Evolutionary conservation across 2,113 vertebrate species (phyloP).

Genomic region (Callipepla californica): DNA sequence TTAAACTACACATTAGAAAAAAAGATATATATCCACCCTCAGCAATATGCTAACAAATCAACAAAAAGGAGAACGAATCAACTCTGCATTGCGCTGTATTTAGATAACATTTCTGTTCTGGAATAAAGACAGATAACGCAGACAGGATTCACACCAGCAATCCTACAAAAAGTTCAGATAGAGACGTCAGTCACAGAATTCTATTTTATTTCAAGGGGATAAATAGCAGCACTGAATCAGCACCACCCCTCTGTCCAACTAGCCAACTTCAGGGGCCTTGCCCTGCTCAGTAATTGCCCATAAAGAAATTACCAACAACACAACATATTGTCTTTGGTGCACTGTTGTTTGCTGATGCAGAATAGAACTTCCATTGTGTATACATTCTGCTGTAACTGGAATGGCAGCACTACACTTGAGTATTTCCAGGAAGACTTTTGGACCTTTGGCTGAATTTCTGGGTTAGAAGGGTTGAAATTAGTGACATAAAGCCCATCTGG

Average conservation of each 20-base stretch:
- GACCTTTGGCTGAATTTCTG: background rate
- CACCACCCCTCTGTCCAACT: background rate
- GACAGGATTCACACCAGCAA: background rate
- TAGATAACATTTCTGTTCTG: background rate
- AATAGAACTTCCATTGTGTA: background rate
- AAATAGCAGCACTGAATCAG: background rate
- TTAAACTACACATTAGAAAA: background rate
- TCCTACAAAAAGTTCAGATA: background rate
- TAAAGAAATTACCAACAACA: background rate
- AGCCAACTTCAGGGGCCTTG: background rate
- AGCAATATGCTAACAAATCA: background rate
- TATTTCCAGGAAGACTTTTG: background rate
- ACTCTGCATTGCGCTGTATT: background rate
- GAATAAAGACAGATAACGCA: background rate
- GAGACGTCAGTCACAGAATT: background rate
- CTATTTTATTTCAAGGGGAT: background rate
- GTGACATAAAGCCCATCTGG: background rate
- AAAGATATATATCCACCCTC: background rate
- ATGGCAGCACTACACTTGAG: background rate
- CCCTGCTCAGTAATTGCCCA: background rate
- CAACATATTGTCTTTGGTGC: background rate
- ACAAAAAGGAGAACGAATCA: background rate
- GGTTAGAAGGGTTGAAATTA: background rate
- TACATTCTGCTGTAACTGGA: background rate
- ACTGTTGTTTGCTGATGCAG: background rate